These are phyloP conservation scores for Chloebia gouldiae DNA, from an alignment of 2,113 vertebrate genomes.

Conservation along the genomic window DNA sequence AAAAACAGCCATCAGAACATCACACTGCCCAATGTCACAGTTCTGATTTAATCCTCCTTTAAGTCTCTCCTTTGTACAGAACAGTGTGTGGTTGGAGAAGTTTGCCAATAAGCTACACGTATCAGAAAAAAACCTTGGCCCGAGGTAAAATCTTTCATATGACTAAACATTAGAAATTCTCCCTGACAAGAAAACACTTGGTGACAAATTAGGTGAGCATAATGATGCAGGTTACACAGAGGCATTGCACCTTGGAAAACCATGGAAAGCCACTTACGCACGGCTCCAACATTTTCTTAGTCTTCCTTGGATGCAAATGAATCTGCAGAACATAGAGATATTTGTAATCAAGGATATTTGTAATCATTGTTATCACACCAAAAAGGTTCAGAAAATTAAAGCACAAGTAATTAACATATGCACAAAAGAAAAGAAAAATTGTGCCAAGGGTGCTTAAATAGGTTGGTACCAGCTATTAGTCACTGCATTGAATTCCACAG, in stretches of 20 bases:
- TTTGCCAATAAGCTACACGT: neutral
- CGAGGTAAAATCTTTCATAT: neutral
- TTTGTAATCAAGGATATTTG: neutral
- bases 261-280: neutral
- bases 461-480: neutral
- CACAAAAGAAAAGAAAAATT: neutral
- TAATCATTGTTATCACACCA: neutral
- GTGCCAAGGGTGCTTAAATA: neutral
- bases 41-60: neutral
- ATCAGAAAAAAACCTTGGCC: neutral
- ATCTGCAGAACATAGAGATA: neutral
- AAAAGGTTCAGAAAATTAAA: neutral
- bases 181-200: neutral
- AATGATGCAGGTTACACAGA: neutral
- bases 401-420: neutral
- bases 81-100: neutral
- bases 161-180: neutral
- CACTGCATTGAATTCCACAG: neutral
- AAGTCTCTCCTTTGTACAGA: neutral
- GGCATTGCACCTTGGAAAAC: neutral
- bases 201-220: neutral
- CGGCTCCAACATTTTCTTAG: neutral
- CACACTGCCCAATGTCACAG: neutral
- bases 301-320: neutral
- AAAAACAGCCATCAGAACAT: neutral